Evolutionary conservation across 2,888 invertebrate species (phyloP).

Genomic region (Diarsia rubi): DNA sequence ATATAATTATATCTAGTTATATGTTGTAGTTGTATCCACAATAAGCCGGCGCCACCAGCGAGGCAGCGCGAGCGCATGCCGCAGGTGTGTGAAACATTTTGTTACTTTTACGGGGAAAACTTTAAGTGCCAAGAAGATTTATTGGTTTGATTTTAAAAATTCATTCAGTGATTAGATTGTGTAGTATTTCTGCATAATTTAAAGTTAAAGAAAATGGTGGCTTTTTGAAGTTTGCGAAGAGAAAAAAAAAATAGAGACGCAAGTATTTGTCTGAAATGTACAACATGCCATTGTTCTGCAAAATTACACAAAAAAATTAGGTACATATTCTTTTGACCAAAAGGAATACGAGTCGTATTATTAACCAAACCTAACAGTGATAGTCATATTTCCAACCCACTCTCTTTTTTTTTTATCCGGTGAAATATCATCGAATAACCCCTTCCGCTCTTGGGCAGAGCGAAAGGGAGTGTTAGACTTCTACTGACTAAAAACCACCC

Average conservation of each 20-base stretch:
- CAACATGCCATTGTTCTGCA: background rate
- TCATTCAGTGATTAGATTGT: background rate
- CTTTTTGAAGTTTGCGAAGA: background rate
- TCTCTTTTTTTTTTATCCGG: too few relatives aligned
- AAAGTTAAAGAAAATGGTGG: background rate
- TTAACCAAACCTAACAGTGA: too few relatives aligned
- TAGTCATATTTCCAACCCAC: too few relatives aligned
- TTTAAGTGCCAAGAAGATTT: background rate
- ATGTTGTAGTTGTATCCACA: slow-evolving; percentile 53
- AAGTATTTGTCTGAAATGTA: background rate
- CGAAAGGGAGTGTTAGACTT: too few relatives aligned
- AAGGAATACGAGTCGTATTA: too few relatives aligned
- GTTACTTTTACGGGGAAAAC: slow-evolving; percentile 6
- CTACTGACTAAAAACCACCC: too few relatives aligned
- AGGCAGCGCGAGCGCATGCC: slow-evolving; percentile 45
- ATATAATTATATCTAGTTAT: slow-evolving; percentile 24
- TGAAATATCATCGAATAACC: too few relatives aligned
- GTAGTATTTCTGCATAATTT: background rate
- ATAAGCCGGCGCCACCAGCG: slow-evolving; percentile 55
- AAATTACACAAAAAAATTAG: too few relatives aligned
- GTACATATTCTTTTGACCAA: too few relatives aligned
- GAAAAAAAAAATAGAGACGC: background rate
- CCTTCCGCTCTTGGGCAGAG: too few relatives aligned
- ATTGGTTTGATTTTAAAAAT: background rate
- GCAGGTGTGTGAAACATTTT: slow-evolving; percentile 55